Evolutionary conservation across 2,888 invertebrate genomes (phyloP).

Genomic region (Sesamia inferens): DNA sequence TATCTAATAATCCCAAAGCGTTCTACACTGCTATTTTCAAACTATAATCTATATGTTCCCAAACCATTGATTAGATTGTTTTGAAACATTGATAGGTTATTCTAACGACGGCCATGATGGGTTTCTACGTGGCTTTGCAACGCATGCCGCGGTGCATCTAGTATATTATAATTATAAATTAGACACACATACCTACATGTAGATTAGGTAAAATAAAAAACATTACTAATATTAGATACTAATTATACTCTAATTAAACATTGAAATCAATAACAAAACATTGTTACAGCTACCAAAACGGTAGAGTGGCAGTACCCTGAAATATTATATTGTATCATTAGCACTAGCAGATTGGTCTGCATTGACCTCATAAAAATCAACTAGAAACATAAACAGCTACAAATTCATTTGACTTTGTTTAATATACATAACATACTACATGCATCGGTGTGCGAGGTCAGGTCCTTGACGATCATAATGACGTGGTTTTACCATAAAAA

Average conservation of each 20-base stretch:
- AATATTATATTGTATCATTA: slow-evolving; percentile 27
- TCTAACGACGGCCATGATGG: no score
- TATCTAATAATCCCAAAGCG: background rate
- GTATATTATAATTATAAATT: background rate
- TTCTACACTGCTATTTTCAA: no score
- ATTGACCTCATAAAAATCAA: slow-evolving; percentile 53
- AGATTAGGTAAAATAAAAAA: background rate
- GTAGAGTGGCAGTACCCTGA: slow-evolving; percentile 1
- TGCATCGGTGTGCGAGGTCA: slow-evolving; percentile 21
- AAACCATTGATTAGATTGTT: no score
- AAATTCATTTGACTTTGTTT: slow-evolving; percentile 61
- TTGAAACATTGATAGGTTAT: no score
- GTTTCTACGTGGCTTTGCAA: no score
- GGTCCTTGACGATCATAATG: slow-evolving; percentile 17
- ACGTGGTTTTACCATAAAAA: slow-evolving; percentile 10
- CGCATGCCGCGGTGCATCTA: no score
- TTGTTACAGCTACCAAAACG: background rate
- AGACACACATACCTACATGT: background rate
- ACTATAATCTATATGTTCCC: no score
- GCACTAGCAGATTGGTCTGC: slow-evolving; percentile 42
- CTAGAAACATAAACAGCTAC: slow-evolving; percentile 26
- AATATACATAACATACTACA: slow-evolving; percentile 39
- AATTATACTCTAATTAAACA: slow-evolving; percentile 1
- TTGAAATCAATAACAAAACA: slow-evolving; percentile 1
- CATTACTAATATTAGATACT: background rate